phyloP scores from a whole-genome alignment of 53 echinoderm and acorn worm species.

The Echinarachnius parma region DNA sequence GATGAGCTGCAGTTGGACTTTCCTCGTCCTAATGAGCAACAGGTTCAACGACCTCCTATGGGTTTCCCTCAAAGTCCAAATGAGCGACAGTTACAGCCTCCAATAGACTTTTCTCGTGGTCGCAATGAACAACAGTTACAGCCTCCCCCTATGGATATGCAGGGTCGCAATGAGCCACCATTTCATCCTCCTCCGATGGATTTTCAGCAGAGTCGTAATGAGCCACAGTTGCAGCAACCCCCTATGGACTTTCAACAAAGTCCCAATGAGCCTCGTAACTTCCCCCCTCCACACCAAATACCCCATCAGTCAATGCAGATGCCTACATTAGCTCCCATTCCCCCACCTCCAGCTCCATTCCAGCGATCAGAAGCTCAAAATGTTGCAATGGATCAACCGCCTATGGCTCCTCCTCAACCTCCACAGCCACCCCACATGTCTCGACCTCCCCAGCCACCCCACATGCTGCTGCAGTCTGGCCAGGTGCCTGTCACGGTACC shows the following conservation, averaged over 20 bases:
- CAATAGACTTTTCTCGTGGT: no score
- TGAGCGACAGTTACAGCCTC: no score
- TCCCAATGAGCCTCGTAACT: not conserved
- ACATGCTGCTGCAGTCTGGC: conserved; percentile 15
- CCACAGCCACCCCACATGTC: no score
- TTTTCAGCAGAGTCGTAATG: not conserved
- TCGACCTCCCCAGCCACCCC: not conserved
- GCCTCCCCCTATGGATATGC: conserved; percentile 9
- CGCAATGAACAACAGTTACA: no score
- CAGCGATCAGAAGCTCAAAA: conserved; percentile 27
- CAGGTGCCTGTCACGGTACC: not conserved
- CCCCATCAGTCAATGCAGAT: not conserved
- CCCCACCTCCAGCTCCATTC: conserved; percentile 14
- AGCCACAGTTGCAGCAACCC: not conserved
- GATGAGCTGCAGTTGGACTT: no score
- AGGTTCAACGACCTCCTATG: conserved; percentile 8
- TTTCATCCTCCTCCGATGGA: not conserved
- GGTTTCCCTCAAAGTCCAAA: not conserved
- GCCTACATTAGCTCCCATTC: not conserved
- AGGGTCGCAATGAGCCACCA: not conserved
- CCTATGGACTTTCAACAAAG: not conserved
- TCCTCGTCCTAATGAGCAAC: no score
- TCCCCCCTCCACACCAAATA: not conserved
- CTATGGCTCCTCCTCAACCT: not conserved
- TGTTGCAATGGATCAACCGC: not conserved